These are phyloP conservation scores for Andrena cerasifolii DNA, from an alignment of 1,140 invertebrate genomes.

Conservation along the genomic window DNA sequence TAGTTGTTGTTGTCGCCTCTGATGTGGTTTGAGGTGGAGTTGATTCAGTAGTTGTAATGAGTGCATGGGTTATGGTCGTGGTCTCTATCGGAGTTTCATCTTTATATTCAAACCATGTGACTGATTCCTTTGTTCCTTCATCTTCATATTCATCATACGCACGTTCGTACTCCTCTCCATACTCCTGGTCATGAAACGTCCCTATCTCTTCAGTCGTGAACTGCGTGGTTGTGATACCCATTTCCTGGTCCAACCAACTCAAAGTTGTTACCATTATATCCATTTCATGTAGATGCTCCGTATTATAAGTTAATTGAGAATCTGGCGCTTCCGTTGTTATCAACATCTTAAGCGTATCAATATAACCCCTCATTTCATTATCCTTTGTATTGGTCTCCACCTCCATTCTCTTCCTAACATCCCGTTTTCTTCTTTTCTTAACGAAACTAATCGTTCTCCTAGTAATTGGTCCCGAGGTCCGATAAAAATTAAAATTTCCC, in stretches of 20 bases:
- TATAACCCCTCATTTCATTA: neutral
- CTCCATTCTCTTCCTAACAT: neutral
- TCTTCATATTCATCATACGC: neutral
- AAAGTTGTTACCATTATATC: conserved; percentile 7
- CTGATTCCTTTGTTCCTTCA: neutral
- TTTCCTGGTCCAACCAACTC: neutral
- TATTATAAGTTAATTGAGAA: conserved; percentile 34
- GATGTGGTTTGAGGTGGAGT: no score
- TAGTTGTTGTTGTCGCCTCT: no score
- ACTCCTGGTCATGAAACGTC: neutral
- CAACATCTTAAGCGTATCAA: accelerated
- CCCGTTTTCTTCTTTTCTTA: conserved; percentile 26
- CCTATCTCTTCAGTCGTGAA: neutral
- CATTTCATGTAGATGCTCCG: conserved; percentile 10
- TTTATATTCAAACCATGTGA: neutral
- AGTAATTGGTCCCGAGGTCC: neutral
- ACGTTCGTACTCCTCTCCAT: neutral
- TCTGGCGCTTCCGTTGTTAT: neutral
- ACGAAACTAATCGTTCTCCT: neutral
- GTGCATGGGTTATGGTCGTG: no score
- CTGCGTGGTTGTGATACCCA: no score
- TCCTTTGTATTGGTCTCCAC: accelerated
- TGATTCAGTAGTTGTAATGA: no score
- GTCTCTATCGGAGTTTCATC: neutral
- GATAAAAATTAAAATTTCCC: neutral